Percentiles rank a stretch among this genome's conserved stretches.
These are phyloP conservation scores for Trichonephila inaurata DNA, from an alignment of 1,140 invertebrate genomes.

Conservation along the genomic window DNA sequence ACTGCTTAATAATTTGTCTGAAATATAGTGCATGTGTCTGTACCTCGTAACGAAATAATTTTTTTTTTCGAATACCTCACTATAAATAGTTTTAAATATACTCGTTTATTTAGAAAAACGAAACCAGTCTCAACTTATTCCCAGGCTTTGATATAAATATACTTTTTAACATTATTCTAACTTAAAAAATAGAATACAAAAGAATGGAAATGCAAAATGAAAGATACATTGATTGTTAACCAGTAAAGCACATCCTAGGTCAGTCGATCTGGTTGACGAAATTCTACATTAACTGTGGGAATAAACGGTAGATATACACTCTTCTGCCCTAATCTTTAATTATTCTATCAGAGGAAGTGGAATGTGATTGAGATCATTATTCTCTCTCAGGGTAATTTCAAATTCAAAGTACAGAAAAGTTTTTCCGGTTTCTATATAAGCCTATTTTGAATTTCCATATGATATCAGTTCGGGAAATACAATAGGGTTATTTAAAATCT, in stretches of 20 bases:
- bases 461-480: background rate
- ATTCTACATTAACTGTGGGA: background rate
- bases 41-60: too few relatives aligned
- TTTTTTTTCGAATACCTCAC: too few relatives aligned
- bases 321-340: background rate
- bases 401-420: background rate
- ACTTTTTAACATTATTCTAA: background rate
- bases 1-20: too few relatives aligned
- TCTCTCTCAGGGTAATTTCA: background rate
- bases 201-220: background rate
- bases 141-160: background rate
- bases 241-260: background rate
- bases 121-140: background rate
- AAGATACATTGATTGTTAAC: background rate
- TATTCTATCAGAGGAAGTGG: background rate
- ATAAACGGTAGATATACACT: background rate
- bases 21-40: too few relatives aligned
- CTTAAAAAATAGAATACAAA: background rate
- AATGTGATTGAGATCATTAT: background rate
- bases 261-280: slow-evolving; percentile 14
- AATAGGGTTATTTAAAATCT: background rate
- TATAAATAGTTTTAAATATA: too few relatives aligned
- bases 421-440: background rate
- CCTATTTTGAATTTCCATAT: background rate
- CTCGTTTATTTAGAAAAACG: too few relatives aligned